phyloP scores from a whole-genome alignment of 2,113 vertebrate genomes.

The Macquaria ambigua region DNA sequence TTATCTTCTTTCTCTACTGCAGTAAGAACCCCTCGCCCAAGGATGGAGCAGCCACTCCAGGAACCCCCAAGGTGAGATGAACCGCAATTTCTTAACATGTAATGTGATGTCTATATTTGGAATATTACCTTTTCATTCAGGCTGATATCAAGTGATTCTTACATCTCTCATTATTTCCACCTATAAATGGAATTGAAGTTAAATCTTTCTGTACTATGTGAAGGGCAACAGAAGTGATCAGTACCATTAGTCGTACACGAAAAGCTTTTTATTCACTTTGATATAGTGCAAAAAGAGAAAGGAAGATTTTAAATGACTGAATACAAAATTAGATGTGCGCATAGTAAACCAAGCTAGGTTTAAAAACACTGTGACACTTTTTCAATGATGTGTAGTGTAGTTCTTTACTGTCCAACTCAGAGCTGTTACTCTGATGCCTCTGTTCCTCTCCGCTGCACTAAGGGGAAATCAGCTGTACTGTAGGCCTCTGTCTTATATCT shows the following conservation, averaged over 20 bases:
- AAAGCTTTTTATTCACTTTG: neutral
- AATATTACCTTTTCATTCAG: neutral
- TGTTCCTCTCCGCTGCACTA: conserved; percentile 57
- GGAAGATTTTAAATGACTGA: neutral
- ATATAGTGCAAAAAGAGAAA: neutral
- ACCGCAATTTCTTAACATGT: neutral
- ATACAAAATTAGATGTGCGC: neutral
- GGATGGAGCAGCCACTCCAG: conserved; percentile 90
- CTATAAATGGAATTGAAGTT: no score
- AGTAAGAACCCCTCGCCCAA: conserved; percentile 96
- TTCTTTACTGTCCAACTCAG: neutral
- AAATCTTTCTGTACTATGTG: no score
- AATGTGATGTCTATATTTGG: neutral
- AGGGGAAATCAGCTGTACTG: conserved; percentile 40
- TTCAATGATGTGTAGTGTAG: neutral
- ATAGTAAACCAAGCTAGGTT: neutral
- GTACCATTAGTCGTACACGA: neutral
- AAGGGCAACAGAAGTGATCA: neutral
- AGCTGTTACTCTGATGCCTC: conserved; percentile 18
- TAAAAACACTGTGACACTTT: neutral
- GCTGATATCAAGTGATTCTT: neutral
- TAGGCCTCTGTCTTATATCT: conserved; percentile 31
- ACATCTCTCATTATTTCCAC: neutral
- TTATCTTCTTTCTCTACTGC: conserved; percentile 50
- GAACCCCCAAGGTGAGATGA: conserved; percentile 96